Evolutionary conservation across 2,888 invertebrate species (phyloP).

Genomic region (Diachrysia chrysitis): DNA sequence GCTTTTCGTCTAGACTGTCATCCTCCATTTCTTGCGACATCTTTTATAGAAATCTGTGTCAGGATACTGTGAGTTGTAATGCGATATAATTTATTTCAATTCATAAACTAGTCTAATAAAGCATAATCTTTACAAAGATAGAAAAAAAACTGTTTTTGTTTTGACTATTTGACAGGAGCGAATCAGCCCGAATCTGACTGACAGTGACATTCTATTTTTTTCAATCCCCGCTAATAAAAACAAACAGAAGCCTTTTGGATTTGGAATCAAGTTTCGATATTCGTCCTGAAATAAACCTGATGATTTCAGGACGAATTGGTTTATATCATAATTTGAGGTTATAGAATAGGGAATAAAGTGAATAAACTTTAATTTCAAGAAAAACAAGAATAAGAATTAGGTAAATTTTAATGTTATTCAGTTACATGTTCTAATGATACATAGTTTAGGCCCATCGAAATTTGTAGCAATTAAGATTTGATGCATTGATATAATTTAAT

Average conservation of each 20-base stretch:
- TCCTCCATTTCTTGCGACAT: constrained; percentile 50
- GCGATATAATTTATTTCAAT: neutral
- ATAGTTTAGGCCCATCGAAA: neutral
- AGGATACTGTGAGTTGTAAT: neutral
- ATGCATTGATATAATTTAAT: constrained; percentile 3
- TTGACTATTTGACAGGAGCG: constrained; percentile 2
- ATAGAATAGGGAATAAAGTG: constrained; percentile 9
- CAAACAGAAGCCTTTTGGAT: constrained; percentile 3
- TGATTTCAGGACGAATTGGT: constrained; percentile 40
- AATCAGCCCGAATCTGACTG: neutral
- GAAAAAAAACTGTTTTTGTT: neutral
- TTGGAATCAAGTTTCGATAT: neutral
- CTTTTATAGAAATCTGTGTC: neutral
- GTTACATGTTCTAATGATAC: neutral
- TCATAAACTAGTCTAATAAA: neutral
- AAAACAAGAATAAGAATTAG: constrained; percentile 33
- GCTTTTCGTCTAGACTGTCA: constrained; percentile 51
- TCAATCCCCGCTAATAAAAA: neutral
- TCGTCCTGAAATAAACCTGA: neutral
- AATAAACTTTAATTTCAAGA: constrained; percentile 24
- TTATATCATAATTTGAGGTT: constrained; percentile 51
- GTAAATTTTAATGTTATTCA: constrained; percentile 18
- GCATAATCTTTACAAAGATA: neutral
- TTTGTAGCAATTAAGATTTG: constrained; percentile 1
- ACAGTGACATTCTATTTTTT: neutral